Base-by-base conservation (phyloP, 2,797 vertebrate genomes). In the Poeciliopsis gracilis region DNA sequence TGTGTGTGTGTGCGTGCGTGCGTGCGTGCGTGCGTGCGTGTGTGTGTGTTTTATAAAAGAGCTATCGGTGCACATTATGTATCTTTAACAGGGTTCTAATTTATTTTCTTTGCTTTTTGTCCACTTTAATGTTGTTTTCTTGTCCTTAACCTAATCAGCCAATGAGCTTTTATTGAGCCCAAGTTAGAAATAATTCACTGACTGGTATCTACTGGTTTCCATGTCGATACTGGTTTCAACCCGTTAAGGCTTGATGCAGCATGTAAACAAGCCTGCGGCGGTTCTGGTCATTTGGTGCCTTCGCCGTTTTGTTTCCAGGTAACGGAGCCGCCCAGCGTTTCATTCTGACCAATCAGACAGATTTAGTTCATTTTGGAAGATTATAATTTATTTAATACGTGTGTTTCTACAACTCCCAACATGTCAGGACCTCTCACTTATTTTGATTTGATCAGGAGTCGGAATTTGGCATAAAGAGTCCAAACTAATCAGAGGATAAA, bases 31-130 rank as follows among this genome's bases (percentile, higher is more conserved):
- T 20, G 4, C 72, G 79, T 5, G 45, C 16, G 46, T 16, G 46
- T 18, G 47, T 46, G 45, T 46, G 81, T 72, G 3, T 41, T 61
- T 83, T 81, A 71, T 16, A 10, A n/a, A 72, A 38, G 76, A 49
- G 49, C 66, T 79, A 25, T 78, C 81, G 77, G 63, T 72, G 72
- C 75, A 25, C 81, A 63, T 74, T 72, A 11, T 83, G 74, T 75
- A 38, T 87, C 18, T 59, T 81, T 75, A 76, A 86, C 84, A 87
- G 84, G 77, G 83, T 88, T 84, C 28, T 77, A 7, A 41, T 84
- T 86, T 77, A 28, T 69, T 36, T 45, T 18, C 1, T 1, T 30
- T 28, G 74, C 10, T 67, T 55, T 66, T 72, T 73, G n/a, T 77
- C 45, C 12, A 71, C 78, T 36, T 74, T 75, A 73, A 41, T 43